Evolutionary conservation across 2,113 vertebrate species (phyloP), one percentile per base, ranked within the genome.

Genomic region (Hippoglossus stenolepis): DNA sequence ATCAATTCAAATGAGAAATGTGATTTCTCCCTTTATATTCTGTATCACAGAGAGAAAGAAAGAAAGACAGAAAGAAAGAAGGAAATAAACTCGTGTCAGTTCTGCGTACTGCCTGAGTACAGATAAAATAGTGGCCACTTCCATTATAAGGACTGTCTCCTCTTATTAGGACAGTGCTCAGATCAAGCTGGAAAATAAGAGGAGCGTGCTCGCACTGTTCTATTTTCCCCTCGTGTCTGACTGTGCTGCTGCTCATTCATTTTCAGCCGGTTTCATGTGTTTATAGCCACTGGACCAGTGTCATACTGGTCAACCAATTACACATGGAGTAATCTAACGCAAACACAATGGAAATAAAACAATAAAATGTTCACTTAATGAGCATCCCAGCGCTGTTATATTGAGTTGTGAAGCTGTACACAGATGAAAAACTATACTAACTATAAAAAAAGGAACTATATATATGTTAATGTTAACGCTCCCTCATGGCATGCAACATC

Each of bases 141-240:
- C 61, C 21, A 68, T 74, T 57, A 68, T 57, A 84, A 65, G 31
- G 61, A 57, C 24, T 66, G 75, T 78, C 78, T 12, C 15, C 26
- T 81, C 54, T 20, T 49, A 72, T 86, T 81, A 85, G 8, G n/a
- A 60, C 11, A 4, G 49, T 15, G 38, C 70, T 90, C 70, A 79
- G 62, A 87, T 87, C 72, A 73, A 13, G 28, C 31, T 70, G 40
- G 12, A 66, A 43, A 11, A 43, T 11, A 75, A 28, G 14, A 45
- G 4, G 11, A 63, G 45, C n/a, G 60, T 35, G 60, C 59, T 76
- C 21, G 54, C n/a, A 28, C 20, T 49, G 2, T 47, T 53, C 59
- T 69, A 20, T 73, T 73, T 71, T 65, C 63, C 20, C 20, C 13
- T 23, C 68, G 21, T 63, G 60, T 69, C 49, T 26, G 47, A 76